Evolutionary conservation across 2,797 vertebrate species (phyloP).

Genomic region (Ambastaia sidthimunki): DNA sequence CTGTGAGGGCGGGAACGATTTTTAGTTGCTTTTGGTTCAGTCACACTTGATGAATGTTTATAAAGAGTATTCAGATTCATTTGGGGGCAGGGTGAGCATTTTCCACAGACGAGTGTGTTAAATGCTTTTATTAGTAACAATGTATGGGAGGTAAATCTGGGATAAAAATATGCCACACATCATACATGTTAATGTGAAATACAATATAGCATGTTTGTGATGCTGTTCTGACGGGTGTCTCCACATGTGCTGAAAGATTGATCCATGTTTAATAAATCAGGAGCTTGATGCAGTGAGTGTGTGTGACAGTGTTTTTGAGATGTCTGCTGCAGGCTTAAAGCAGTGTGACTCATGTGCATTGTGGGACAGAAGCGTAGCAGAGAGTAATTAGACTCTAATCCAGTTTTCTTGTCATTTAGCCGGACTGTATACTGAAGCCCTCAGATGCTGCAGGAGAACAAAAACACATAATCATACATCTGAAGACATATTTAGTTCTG

Average conservation of each 20-base stretch:
- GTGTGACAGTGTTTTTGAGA: not conserved
- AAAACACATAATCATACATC: too few species aligned
- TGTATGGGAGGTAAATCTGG: too few species aligned
- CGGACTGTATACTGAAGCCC: conserved; percentile 2
- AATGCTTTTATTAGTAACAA: too few species aligned
- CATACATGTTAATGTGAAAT: conserved; percentile 1
- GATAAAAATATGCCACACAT: not conserved
- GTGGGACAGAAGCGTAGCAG: conserved; percentile 44
- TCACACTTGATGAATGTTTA: too few species aligned
- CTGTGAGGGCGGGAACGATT: too few species aligned
- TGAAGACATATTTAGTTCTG: too few species aligned
- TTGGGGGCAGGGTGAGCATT: too few species aligned
- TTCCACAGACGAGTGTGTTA: too few species aligned
- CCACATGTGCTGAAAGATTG: conserved; percentile 14
- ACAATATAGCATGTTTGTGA: not conserved
- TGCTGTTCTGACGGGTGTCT: not conserved
- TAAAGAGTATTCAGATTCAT: too few species aligned
- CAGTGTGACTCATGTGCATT: conserved; percentile 17
- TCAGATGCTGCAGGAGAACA: too few species aligned
- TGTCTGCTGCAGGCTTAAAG: conserved; percentile 1
- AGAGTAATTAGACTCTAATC: conserved; percentile 52
- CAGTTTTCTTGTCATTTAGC: conserved; percentile 41
- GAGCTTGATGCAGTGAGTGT: not conserved
- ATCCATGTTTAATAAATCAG: conserved; percentile 11
- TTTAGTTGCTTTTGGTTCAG: too few species aligned